Base-by-base conservation (phyloP, 2,888 invertebrate species). In the Amphipyra tragopoginis region DNA sequence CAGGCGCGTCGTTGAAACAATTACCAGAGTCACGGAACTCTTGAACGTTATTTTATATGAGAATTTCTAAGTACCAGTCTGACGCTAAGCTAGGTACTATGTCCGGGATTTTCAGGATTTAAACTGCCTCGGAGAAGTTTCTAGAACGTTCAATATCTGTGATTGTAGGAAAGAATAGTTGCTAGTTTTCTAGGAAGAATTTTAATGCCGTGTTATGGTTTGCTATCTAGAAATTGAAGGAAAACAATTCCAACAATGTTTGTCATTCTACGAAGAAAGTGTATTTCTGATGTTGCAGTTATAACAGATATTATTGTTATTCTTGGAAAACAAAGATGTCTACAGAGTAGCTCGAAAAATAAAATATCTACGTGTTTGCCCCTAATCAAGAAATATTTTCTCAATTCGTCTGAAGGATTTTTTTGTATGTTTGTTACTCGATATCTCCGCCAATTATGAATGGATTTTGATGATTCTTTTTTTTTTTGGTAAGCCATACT, bases 1-100 rank as follows among this genome's bases (percentile, higher is more conserved):
- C 86, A 84, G 75, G 80, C 80, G 73, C 73, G 68, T 78, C 81
- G 79, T 82, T 73, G 76, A 76, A 80, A 83, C 82, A 82, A 84
- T 85, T 82, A 85, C 76, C 36, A 38, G 15, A 69, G 55, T 55
- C 51, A 56, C 39, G 42, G 52, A 57, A 59, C 55, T 63, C 60
- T 55, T 55, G 74, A 56, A 49, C 65, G 77, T 80, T 80, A 72
- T 82, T 85, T 83, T 79, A 61, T 72, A 79, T 33, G 71, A 67
- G 69, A 48, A 56, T 74, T 77, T 71, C 8, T 44, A 48, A 43
- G 45, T 40, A 43, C 52, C 21, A 44, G 49, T 74, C 58, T 55
- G 52, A 49, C 49, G 34, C 36, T 61, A 63, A 65, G 58, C 53
- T 53, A 21, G 7, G 13, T 36, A 48, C 21, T n/a, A 33, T 39